Conservation (phyloP, 2,888 invertebrate genomes). For the Meloe dianella region DNA sequence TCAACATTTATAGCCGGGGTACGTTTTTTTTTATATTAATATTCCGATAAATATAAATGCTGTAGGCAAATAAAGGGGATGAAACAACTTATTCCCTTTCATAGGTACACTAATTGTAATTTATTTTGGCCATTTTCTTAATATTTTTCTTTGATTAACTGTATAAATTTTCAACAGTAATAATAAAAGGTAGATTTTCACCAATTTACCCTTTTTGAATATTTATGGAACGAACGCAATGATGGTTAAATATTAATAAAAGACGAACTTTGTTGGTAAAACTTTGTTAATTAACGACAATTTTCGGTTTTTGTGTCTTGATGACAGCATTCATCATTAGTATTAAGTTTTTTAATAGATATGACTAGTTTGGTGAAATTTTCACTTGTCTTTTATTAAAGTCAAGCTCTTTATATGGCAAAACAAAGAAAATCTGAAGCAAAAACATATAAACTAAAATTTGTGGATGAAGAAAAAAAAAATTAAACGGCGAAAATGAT, state of each 20-base stretch:
- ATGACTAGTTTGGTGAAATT: background rate
- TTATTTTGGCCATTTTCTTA: constrained; percentile 12
- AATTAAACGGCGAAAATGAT: constrained; percentile 32
- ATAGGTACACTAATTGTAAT: background rate
- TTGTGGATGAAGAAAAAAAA: background rate
- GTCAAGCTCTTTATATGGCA: background rate
- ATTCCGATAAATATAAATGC: constrained; percentile 7
- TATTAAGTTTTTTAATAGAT: background rate
- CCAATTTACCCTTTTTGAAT: constrained; percentile 10
- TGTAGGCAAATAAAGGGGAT: background rate
- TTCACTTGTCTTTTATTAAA: background rate
- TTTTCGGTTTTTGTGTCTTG: constrained; percentile 3
- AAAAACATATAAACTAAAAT: background rate
- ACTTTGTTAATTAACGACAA: constrained; percentile 11
- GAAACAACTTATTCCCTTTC: background rate
- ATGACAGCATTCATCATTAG: constrained; percentile 5
- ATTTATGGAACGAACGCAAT: constrained; percentile 7
- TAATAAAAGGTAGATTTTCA: constrained; percentile 10
- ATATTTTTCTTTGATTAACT: constrained; percentile 11
- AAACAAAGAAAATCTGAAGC: background rate
- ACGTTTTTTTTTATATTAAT: background rate
- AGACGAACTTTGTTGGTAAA: constrained; percentile 10
- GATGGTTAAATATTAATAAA: constrained; percentile 10
- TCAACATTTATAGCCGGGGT: background rate
- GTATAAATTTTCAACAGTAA: background rate